These are phyloP conservation scores for Sylvia atricapilla DNA, from an alignment of 2,113 vertebrate species.

Conservation along the genomic window DNA sequence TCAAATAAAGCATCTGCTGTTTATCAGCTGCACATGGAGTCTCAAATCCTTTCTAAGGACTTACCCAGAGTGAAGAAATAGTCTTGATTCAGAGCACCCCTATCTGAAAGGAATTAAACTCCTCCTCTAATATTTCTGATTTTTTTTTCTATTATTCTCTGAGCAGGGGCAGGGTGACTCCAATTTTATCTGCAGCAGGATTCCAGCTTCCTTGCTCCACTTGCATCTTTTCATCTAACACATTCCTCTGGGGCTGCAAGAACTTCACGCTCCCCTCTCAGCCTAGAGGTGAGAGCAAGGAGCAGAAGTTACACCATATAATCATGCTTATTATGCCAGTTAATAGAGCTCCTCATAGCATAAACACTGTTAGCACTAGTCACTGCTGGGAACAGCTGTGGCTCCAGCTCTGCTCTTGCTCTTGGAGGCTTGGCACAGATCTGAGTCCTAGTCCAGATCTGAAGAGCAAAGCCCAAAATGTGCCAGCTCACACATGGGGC, in stretches of 20 bases:
- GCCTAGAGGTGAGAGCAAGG: constrained; percentile 44
- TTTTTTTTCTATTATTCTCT: background rate
- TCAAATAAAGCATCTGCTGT: background rate
- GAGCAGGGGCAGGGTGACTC: background rate
- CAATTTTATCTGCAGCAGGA: background rate
- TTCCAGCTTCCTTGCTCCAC: background rate
- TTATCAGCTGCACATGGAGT: background rate
- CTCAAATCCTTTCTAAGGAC: background rate
- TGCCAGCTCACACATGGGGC: background rate
- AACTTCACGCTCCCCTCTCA: background rate
- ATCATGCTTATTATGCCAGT: constrained; percentile 55
- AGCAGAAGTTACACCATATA: constrained; percentile 43
- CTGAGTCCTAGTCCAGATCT: background rate
- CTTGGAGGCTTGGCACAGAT: background rate
- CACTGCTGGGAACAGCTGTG: background rate
- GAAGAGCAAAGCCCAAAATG: background rate
- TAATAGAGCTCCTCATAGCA: constrained; percentile 31
- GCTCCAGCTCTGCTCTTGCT: background rate
- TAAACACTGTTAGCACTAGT: background rate
- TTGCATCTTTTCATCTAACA: constrained; percentile 24
- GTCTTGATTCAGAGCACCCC: background rate
- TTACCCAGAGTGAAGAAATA: background rate
- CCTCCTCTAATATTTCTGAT: background rate
- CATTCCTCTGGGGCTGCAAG: constrained; percentile 34
- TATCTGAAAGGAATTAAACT: background rate